phyloP scores from a whole-genome alignment of 2,797 vertebrate genomes.

The Nothura maculosa region DNA sequence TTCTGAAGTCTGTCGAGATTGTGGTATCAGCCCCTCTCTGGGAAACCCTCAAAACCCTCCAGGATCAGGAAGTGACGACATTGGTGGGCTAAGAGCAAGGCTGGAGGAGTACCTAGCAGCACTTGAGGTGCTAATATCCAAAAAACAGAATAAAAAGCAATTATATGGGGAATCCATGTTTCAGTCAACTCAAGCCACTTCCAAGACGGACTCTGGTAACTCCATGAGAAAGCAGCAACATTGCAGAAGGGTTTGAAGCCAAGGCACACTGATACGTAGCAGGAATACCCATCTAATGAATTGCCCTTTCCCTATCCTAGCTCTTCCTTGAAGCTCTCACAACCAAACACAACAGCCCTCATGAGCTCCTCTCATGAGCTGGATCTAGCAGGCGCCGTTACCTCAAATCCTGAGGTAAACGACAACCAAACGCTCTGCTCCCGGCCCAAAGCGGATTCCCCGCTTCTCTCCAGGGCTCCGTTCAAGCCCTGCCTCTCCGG shows the following conservation, averaged over 20 bases:
- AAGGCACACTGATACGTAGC: not conserved
- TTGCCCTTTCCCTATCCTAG: not conserved
- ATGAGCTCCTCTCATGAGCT: not conserved
- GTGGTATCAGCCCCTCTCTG: not conserved
- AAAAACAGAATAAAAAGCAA: not conserved
- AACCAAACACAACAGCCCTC: not conserved
- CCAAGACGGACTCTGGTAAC: not conserved
- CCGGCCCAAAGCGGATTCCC: not conserved
- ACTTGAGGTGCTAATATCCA: not conserved
- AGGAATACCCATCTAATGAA: not conserved
- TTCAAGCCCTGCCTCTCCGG: conserved; percentile 5
- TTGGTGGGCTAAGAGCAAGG: not conserved
- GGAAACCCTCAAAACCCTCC: not conserved
- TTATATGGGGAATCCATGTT: not conserved
- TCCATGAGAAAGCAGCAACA: not conserved
- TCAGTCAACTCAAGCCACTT: not conserved
- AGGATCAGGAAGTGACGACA: not conserved
- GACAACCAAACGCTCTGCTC: not conserved
- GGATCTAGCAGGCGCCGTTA: not conserved
- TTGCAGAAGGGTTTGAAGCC: not conserved
- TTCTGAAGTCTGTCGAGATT: not conserved
- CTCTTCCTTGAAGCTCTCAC: conserved; percentile 31
- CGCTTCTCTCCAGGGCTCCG: conserved; percentile 30
- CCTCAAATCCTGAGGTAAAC: not conserved
- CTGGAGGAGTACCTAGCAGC: not conserved